These are phyloP conservation scores for Campoplex nolae DNA, from an alignment of 2,888 invertebrate species.

Conservation along the genomic window DNA sequence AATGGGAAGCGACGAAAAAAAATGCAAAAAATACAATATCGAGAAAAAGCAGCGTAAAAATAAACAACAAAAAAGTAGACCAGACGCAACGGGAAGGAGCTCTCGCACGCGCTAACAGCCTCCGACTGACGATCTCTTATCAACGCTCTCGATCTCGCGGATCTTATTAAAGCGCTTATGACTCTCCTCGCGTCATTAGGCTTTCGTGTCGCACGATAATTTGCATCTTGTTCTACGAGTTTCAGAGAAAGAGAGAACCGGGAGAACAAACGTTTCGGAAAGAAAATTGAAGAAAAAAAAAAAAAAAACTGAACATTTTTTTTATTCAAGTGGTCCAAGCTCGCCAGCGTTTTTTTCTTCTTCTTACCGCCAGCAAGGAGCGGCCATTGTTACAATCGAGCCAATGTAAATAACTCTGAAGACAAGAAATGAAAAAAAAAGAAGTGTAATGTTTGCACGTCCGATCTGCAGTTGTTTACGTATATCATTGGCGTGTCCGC, in stretches of 20 bases:
- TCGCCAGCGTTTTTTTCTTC: background rate
- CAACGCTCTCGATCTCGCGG: slow-evolving; percentile 63
- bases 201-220: slow-evolving; percentile 60
- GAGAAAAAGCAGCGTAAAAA: background rate
- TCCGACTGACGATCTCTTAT: slow-evolving; percentile 53
- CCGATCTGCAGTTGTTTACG: slow-evolving; percentile 51
- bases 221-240: slow-evolving; percentile 38
- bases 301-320: background rate
- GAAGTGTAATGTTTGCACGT: slow-evolving; percentile 18
- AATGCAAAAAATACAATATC: background rate
- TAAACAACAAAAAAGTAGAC: background rate
- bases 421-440: slow-evolving; percentile 2
- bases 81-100: slow-evolving; percentile 13
- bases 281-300: background rate
- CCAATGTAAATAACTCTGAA: background rate
- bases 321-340: background rate
- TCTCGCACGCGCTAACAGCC: slow-evolving; percentile 14
- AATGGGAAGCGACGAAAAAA: background rate
- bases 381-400: background rate
- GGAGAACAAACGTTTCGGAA: background rate
- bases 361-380: background rate
- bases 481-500: slow-evolving; percentile 27
- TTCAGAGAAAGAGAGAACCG: background rate
- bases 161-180: slow-evolving; percentile 57
- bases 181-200: slow-evolving; percentile 61